phyloP scores from a whole-genome alignment of 2,888 invertebrate genomes.

The Hofmannophila pseudospretella region DNA sequence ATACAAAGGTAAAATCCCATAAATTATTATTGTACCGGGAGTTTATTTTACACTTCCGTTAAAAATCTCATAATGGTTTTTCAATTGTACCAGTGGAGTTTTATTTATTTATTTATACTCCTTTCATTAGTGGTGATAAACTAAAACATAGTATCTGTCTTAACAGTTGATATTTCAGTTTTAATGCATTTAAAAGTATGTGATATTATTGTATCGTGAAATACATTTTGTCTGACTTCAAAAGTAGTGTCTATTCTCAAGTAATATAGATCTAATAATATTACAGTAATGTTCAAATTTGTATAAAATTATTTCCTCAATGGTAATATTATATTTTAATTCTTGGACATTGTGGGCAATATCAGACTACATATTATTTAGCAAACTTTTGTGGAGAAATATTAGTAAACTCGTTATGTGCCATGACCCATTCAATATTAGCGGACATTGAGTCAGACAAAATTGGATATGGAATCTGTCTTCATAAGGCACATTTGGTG shows the following conservation, averaged over 20 bases:
- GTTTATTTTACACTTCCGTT: slow-evolving; percentile 71
- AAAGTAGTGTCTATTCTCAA: slow-evolving; percentile 62
- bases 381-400: slow-evolving; percentile 15
- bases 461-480: slow-evolving; percentile 59
- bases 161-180: slow-evolving; percentile 59
- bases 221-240: slow-evolving; percentile 76
- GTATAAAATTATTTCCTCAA: slow-evolving; percentile 40
- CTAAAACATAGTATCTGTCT: slow-evolving; percentile 35
- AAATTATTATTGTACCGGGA: slow-evolving; percentile 77
- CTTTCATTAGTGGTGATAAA: slow-evolving; percentile 45
- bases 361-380: slow-evolving; percentile 12
- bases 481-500: slow-evolving; percentile 47
- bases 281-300: slow-evolving; percentile 51
- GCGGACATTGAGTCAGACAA: slow-evolving; percentile 70
- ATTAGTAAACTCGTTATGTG: slow-evolving; percentile 47
- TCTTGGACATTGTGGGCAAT: slow-evolving; percentile 11
- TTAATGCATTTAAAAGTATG: slow-evolving; percentile 75
- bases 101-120: slow-evolving; percentile 68
- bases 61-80: slow-evolving; percentile 76
- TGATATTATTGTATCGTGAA: slow-evolving; percentile 75
- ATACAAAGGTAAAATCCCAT: slow-evolving; percentile 73
- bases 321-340: slow-evolving; percentile 28
- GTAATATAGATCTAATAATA: slow-evolving; percentile 45
- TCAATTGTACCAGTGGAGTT: slow-evolving; percentile 75
- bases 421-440: slow-evolving; percentile 49